Percentiles rank a stretch among this genome's conserved stretches.
Evolutionary conservation across 2,888 invertebrate genomes (phyloP).

Genomic region (Nomada fabriciana): DNA sequence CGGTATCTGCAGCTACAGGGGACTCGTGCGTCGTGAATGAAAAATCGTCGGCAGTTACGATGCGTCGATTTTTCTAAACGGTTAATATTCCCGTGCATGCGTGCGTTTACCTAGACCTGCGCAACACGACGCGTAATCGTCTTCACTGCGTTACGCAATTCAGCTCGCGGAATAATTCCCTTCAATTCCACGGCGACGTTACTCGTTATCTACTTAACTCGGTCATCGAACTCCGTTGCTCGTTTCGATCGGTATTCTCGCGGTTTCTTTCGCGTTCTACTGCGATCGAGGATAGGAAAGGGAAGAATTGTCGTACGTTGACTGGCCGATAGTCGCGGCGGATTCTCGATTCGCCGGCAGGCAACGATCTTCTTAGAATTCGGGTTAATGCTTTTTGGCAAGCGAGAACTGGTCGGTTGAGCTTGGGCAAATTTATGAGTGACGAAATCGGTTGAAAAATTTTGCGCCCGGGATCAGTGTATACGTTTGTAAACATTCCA

Average conservation of each 20-base stretch:
- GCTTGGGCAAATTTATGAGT: constrained; percentile 37
- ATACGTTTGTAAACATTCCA: too few relatives aligned
- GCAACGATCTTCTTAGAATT: constrained; percentile 59
- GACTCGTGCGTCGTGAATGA: too few relatives aligned
- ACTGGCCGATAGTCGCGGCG: constrained; percentile 44
- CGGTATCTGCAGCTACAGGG: background rate
- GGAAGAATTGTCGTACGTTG: constrained; percentile 69
- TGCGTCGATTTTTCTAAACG: background rate
- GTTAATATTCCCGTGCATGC: constrained; percentile 9
- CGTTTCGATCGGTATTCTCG: constrained; percentile 30
- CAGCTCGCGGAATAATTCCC: constrained; percentile 62
- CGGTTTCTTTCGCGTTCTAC: constrained; percentile 15
- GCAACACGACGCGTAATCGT: constrained; percentile 48
- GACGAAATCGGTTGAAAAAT: constrained; percentile 41
- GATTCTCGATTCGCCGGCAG: constrained; percentile 17
- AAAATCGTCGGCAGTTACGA: too few relatives aligned
- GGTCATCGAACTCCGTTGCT: constrained; percentile 64
- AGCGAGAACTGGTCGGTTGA: constrained; percentile 42
- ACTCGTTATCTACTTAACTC: constrained; percentile 62
- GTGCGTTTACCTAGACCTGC: constrained; percentile 48
- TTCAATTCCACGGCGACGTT: constrained; percentile 62
- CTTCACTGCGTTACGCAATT: constrained; percentile 58
- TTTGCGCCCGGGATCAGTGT: background rate
- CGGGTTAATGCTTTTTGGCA: constrained; percentile 78
- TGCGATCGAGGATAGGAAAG: background rate